These are phyloP conservation scores for Neodiprion fabricii DNA, from an alignment of 1,140 invertebrate species.

Conservation along the genomic window DNA sequence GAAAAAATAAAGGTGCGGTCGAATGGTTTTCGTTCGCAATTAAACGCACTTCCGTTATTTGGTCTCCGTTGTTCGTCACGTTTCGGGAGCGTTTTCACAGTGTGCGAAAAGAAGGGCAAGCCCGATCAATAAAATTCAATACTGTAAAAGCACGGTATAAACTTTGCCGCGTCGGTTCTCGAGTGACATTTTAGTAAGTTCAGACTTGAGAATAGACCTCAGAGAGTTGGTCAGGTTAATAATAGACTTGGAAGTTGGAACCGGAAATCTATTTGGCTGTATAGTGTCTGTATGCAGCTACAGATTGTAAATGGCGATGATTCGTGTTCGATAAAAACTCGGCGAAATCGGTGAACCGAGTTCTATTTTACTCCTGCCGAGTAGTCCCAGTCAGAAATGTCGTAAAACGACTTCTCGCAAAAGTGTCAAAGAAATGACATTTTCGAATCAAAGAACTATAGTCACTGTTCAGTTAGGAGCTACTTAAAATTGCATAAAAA, in stretches of 20 bases:
- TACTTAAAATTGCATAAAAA: no score
- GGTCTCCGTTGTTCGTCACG: not conserved
- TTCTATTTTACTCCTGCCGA: no score
- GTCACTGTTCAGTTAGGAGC: no score
- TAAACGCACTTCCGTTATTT: not conserved
- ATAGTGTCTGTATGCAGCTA: slow-evolving; percentile 5
- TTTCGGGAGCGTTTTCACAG: not conserved
- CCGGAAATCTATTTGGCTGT: slow-evolving; percentile 9
- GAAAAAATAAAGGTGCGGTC: not conserved
- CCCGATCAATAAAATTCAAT: not conserved
- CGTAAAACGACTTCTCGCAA: no score
- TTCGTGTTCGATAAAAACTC: no score
- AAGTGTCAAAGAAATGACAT: no score
- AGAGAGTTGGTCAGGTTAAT: not conserved
- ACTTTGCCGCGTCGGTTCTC: not conserved
- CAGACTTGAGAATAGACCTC: not conserved
- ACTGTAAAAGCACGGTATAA: not conserved
- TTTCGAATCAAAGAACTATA: no score
- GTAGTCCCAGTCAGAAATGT: no score
- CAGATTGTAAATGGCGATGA: not conserved
- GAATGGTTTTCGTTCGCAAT: not conserved
- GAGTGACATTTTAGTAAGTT: not conserved
- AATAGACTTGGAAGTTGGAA: not conserved
- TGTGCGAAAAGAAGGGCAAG: not conserved
- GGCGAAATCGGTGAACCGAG: no score